Percentiles rank a stretch among this genome's conserved stretches.
These are phyloP conservation scores for Psilopsiagon aurifrons DNA, from an alignment of 2,113 vertebrate species.

Conservation along the genomic window DNA sequence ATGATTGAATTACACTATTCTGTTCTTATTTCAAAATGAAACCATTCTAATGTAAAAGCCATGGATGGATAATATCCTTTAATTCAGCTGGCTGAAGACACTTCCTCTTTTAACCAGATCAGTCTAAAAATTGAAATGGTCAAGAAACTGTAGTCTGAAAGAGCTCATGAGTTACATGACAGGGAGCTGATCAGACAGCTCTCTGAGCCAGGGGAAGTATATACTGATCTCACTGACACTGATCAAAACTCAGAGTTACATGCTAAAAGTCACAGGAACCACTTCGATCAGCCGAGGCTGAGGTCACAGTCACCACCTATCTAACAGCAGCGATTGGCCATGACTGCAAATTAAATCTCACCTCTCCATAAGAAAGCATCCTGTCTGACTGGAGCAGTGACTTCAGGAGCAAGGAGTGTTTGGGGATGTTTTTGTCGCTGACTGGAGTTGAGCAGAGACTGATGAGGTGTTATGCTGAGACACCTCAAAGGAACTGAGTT, in stretches of 20 bases:
- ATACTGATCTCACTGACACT: not conserved
- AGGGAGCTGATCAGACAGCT: not conserved
- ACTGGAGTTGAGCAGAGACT: not conserved
- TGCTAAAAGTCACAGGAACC: not conserved
- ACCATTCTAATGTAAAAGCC: slow-evolving; percentile 29
- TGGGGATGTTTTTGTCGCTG: not conserved
- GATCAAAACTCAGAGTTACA: not conserved
- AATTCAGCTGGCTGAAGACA: not conserved
- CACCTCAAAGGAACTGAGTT: slow-evolving; percentile 32
- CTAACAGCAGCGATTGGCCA: not conserved
- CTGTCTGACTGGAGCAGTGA: not conserved
- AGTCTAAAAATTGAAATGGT: not conserved
- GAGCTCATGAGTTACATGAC: not conserved
- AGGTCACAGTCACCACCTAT: not conserved
- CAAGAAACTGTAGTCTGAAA: not conserved
- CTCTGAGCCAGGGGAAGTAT: not conserved
- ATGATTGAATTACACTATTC: slow-evolving; percentile 30
- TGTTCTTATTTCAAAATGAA: slow-evolving; percentile 24
- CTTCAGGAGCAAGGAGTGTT: not conserved
- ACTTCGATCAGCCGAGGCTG: not conserved
- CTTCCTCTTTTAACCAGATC: slow-evolving; percentile 30
- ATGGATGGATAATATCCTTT: not conserved
- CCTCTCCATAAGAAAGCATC: not conserved
- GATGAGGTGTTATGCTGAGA: slow-evolving; percentile 36
- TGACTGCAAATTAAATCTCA: not conserved